Evolutionary conservation across 2,797 vertebrate species (phyloP).

Genomic region (Hyperoplus lanceolatus): DNA sequence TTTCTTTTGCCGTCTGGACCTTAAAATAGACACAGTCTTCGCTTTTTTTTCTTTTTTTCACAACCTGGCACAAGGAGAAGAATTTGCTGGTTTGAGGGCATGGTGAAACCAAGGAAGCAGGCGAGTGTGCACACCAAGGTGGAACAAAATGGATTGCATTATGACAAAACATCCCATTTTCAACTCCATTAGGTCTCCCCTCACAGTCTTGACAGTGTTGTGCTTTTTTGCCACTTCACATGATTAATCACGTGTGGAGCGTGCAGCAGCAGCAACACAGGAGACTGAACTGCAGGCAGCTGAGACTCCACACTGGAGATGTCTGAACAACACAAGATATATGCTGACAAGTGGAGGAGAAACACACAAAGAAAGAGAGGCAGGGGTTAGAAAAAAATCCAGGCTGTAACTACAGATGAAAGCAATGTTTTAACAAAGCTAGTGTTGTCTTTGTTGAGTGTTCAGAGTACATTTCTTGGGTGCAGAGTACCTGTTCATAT

Average conservation of each 20-base stretch:
- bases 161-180: constrained; percentile 81
- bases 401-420: constrained; percentile 24
- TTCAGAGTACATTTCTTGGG: constrained; percentile 6
- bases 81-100: constrained; percentile 54
- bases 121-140: constrained; percentile 9
- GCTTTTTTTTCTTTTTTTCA: neutral
- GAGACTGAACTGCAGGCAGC: constrained; percentile 62
- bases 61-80: constrained; percentile 38
- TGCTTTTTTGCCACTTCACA: constrained; percentile 79
- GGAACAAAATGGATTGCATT: constrained; percentile 75
- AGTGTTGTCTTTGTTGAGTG: constrained; percentile 6
- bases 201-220: constrained; percentile 75
- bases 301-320: constrained; percentile 49
- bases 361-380: constrained; percentile 18
- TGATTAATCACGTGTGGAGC: constrained; percentile 81
- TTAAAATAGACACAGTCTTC: constrained; percentile 57
- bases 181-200: constrained; percentile 79
- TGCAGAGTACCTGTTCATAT: neutral
- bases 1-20: constrained; percentile 2
- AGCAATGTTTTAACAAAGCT: constrained; percentile 34
- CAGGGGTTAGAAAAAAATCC: constrained; percentile 41
- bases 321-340: constrained; percentile 50
- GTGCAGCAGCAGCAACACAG: constrained; percentile 60
- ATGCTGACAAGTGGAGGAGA: constrained; percentile 45
- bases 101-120: constrained; percentile 24